Conservation (phyloP, 1,140 invertebrate species). For the Aphaenogaster rudis region DNA sequence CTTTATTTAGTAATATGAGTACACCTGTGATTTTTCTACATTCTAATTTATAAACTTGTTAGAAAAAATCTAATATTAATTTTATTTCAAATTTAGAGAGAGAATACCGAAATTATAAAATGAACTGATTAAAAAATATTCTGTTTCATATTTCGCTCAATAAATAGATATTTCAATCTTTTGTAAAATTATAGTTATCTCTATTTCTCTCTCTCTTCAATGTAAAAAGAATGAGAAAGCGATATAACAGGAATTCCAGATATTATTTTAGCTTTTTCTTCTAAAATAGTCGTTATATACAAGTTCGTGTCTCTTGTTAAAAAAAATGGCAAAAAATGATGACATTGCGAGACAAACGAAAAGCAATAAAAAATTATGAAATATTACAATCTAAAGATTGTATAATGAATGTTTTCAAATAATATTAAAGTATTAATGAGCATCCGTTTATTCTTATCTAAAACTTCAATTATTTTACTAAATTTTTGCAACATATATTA, state of each 20-base stretch:
- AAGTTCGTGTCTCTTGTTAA: not conserved
- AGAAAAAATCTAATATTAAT: not conserved
- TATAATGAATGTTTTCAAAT: not conserved
- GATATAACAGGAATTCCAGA: not conserved
- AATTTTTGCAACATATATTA: not conserved
- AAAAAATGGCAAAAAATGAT: not conserved
- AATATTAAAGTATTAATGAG: not conserved
- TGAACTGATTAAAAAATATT: not conserved
- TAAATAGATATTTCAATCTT: constrained; percentile 2
- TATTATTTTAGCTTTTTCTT: constrained; percentile 16
- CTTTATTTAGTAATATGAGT: not conserved
- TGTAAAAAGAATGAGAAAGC: not conserved
- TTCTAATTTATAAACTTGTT: not conserved
- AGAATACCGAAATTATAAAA: not conserved
- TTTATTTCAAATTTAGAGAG: not conserved
- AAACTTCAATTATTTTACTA: not conserved
- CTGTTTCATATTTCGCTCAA: not conserved
- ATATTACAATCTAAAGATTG: not conserved
- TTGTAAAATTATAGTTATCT: not conserved
- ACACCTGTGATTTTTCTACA: not conserved
- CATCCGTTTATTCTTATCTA: not conserved
- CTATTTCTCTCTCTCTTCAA: not conserved
- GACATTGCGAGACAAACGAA: not conserved
- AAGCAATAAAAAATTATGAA: not conserved
- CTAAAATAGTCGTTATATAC: not conserved